Evolutionary conservation across 2,888 invertebrate genomes (phyloP).

Genomic region (Spodoptera littoralis): DNA sequence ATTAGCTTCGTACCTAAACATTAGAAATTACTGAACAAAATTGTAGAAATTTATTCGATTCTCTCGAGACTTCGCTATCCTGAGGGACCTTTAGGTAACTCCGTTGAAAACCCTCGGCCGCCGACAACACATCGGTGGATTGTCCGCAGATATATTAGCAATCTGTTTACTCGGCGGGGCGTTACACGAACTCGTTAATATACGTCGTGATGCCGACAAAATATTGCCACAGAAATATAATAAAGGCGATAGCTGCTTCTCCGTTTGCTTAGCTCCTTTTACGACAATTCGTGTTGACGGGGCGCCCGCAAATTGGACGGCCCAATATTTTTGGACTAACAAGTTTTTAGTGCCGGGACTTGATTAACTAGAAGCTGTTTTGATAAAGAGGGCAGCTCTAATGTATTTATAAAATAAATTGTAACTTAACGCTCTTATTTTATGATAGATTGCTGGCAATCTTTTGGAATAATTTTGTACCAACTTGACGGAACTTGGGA

Average conservation of each 20-base stretch:
- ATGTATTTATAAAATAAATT: conserved; percentile 37
- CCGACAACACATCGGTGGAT: conserved; percentile 54
- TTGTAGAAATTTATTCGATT: conserved; percentile 30
- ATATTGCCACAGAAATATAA: conserved; percentile 73
- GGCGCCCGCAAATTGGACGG: conserved; percentile 50
- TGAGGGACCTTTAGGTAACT: conserved; percentile 25
- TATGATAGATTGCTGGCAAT: conserved; percentile 18
- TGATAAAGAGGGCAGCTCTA: conserved; percentile 20
- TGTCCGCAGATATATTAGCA: conserved; percentile 70
- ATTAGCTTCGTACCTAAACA: conserved; percentile 6
- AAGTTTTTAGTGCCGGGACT: conserved; percentile 44
- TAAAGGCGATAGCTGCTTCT: conserved; percentile 58
- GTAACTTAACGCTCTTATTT: conserved; percentile 16
- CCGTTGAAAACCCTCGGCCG: conserved; percentile 37
- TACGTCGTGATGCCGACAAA: conserved; percentile 68
- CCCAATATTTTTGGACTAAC: conserved; percentile 47
- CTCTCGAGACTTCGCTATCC: conserved; percentile 25
- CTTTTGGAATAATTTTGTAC: not conserved
- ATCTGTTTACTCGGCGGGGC: conserved; percentile 77
- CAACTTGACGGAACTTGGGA: not conserved
- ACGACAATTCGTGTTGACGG: conserved; percentile 56
- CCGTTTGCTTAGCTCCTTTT: conserved; percentile 56
- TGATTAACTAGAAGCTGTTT: conserved; percentile 32
- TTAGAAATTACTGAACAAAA: conserved; percentile 22
- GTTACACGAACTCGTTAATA: conserved; percentile 75